Evolutionary conservation across 2,888 invertebrate genomes (phyloP).

Genomic region (Clepsis dumicolana): DNA sequence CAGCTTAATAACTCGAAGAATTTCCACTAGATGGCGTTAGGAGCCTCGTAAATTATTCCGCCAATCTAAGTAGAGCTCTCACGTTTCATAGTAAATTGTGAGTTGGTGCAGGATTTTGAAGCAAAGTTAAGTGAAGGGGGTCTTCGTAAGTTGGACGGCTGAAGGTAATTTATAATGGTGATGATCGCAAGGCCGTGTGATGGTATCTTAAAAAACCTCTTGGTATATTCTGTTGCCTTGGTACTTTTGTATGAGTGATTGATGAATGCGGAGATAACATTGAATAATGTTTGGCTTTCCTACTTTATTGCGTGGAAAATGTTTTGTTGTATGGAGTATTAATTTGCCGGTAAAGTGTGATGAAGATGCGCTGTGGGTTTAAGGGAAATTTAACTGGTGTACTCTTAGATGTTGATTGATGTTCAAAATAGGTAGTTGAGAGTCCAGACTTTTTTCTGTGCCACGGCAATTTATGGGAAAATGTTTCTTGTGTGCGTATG

Average conservation of each 20-base stretch:
- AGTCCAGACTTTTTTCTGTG: too few relatives aligned
- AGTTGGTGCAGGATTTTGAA: neutral
- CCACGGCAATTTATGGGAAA: too few relatives aligned
- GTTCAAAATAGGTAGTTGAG: neutral
- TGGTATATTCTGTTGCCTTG: conserved; percentile 52
- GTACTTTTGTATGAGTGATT: conserved; percentile 54
- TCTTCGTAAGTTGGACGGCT: conserved; percentile 47
- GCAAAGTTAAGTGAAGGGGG: conserved; percentile 34
- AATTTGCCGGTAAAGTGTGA: conserved; percentile 13
- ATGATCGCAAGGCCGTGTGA: conserved; percentile 62
- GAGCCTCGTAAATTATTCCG: conserved; percentile 32
- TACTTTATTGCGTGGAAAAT: conserved; percentile 46
- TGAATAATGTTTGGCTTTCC: conserved; percentile 47
- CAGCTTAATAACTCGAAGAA: conserved; percentile 15
- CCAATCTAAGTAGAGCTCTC: conserved; percentile 29
- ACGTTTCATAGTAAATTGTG: neutral
- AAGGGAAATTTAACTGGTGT: neutral
- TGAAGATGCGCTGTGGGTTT: neutral
- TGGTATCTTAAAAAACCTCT: conserved; percentile 51
- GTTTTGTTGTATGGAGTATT: conserved; percentile 32
- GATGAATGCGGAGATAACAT: conserved; percentile 52
- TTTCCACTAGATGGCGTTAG: conserved; percentile 47
- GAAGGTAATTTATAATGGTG: conserved; percentile 49
- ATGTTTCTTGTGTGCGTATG: too few relatives aligned
- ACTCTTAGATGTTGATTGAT: neutral